phyloP scores from a whole-genome alignment of 2,113 vertebrate species.

The Perccottus glenii region DNA sequence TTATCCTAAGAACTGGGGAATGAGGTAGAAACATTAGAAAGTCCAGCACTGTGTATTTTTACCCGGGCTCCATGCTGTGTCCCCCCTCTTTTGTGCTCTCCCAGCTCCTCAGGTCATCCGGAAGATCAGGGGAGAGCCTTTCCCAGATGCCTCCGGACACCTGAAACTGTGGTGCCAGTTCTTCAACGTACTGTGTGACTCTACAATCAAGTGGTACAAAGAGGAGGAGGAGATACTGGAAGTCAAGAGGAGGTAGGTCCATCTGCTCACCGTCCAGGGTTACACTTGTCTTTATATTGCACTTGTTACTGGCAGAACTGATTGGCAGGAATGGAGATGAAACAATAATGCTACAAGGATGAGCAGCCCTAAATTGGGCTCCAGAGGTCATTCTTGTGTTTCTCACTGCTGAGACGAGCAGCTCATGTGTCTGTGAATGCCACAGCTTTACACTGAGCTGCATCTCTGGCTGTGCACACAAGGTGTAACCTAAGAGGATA shows the following conservation, averaged over 20 bases:
- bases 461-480: constrained; percentile 65
- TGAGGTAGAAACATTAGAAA: constrained; percentile 50
- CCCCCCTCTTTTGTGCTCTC: constrained; percentile 12
- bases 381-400: constrained; percentile 41
- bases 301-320: neutral
- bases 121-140: constrained; percentile 94
- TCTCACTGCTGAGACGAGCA: constrained; percentile 41
- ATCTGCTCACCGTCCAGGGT: no score
- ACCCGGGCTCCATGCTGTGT: constrained; percentile 17
- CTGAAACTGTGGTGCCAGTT: constrained; percentile 99
- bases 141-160: constrained; percentile 92
- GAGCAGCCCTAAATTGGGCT: constrained; percentile 44
- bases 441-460: constrained; percentile 69
- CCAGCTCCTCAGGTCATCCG: constrained; percentile 97
- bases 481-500: constrained; percentile 71
- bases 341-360: constrained; percentile 41
- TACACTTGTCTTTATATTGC: neutral
- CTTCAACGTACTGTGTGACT: constrained; percentile 94
- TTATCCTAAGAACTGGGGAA: constrained; percentile 12
- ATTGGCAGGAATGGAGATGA: constrained; percentile 28
- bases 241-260: constrained; percentile 86
- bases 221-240: constrained; percentile 88
- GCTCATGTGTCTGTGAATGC: constrained; percentile 64
- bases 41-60: constrained; percentile 41
- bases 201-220: constrained; percentile 90